Base-by-base conservation (phyloP, 2,797 vertebrate genomes). In the Neostethus bicornis region DNA sequence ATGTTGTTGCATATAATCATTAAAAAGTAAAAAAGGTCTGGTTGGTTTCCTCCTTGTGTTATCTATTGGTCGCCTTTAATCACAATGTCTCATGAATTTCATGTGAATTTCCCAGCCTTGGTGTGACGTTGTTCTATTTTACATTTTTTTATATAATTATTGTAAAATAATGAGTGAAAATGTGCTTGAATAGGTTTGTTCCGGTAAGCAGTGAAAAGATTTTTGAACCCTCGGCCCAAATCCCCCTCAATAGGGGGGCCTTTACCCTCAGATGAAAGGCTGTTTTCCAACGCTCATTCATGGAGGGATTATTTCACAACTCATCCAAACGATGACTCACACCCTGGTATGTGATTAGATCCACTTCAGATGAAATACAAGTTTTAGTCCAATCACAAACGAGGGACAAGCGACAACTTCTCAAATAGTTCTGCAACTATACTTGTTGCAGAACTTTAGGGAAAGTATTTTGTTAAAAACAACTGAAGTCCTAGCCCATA, bases 291-390 rank as follows among this genome's bases (percentile, higher is more conserved):
- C 68, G 68, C 75, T 75, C 79, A 82, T 86, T 89, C 81, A 84
- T 47, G 39, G n/a, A 24, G 53, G 73, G 78, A 86, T 84, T 84
- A 85, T 83, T 83, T 80, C 87, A 77, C 79, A 86, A 76, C 74
- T 77, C 83, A 85, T 84, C 84, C 69, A 59, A 83, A 70, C 3
- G 31, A 85, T 87, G 89, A 89, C 81, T 90, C 86, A 88, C 6
- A 2, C 53, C 38, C 74, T 62, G 74, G 67, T 57, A 73, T 83
- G 77, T 54, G 73, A 86, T 81, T 68, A 69, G 75, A 71, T 75
- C 45, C 59, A 64, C 74, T 61, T 68, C 56, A 51, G 38, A 65
- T 14, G 31, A 42, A 58, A 52, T 4, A 4, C 54, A 45, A 29
- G 4, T 29, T 13, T 59, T 51, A 75, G 49, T 20, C 24, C 23